These are phyloP conservation scores for Cheilosia variabilis DNA, from an alignment of 2,888 invertebrate genomes.

Conservation along the genomic window DNA sequence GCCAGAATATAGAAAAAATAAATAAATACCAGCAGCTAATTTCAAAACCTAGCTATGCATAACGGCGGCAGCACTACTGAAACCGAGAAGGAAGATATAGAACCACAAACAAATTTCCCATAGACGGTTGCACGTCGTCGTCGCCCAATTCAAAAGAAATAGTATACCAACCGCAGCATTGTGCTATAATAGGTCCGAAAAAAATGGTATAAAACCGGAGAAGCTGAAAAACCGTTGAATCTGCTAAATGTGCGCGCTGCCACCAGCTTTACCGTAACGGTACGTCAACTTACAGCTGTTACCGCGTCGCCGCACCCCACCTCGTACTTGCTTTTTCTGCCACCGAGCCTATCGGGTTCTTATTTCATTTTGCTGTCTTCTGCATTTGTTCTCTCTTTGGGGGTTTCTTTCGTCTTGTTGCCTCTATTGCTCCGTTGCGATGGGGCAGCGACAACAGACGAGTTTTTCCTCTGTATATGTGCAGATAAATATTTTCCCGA, in stretches of 20 bases:
- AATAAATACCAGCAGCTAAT: conserved; percentile 50
- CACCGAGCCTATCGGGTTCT: conserved; percentile 49
- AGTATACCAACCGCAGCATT: conserved; percentile 31
- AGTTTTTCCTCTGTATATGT: conserved; percentile 17
- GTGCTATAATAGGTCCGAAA: conserved; percentile 52
- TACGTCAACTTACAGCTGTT: conserved; percentile 58
- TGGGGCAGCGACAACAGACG: not conserved
- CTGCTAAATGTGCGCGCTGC: conserved; percentile 52
- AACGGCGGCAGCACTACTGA: conserved; percentile 23
- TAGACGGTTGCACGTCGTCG: conserved; percentile 32
- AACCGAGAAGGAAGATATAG: conserved; percentile 20
- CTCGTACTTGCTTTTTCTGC: conserved; percentile 12
- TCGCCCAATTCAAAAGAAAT: conserved; percentile 62
- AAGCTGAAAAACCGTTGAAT: conserved; percentile 65
- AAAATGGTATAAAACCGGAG: conserved; percentile 28
- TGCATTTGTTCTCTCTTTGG: conserved; percentile 30
- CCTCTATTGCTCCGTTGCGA: not conserved
- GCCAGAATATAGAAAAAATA: conserved; percentile 14
- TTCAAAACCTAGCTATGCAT: conserved; percentile 63
- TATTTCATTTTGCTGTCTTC: conserved; percentile 39
- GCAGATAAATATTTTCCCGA: conserved; percentile 37
- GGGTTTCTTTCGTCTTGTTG: conserved; percentile 38
- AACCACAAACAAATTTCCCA: conserved; percentile 28
- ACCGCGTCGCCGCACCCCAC: conserved; percentile 29
- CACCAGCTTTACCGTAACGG: conserved; percentile 66